Percentiles rank a stretch among this genome's conserved stretches.
Conservation (phyloP, 1,140 invertebrate genomes). For the Leptoteleia sp. region DNA sequence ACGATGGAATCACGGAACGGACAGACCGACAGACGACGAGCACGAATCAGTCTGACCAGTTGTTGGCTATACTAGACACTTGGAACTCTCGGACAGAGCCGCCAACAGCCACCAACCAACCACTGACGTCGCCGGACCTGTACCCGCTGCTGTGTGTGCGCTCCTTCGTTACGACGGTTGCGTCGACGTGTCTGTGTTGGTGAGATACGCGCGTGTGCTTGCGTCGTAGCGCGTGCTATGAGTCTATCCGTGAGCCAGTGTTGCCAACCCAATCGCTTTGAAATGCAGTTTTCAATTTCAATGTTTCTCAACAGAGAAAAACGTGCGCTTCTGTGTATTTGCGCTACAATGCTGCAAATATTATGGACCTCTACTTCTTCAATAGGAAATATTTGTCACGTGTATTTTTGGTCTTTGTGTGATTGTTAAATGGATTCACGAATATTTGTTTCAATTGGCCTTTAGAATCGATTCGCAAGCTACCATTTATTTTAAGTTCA, state of each 20-base stretch:
- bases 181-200: slow-evolving; percentile 4
- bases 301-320: no score
- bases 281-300: slow-evolving; percentile 8
- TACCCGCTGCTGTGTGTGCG: slow-evolving; percentile 10
- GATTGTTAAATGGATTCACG: no score
- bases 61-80: slow-evolving; percentile 47
- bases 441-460: no score
- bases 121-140: slow-evolving; percentile 29
- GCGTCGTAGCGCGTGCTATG: slow-evolving; percentile 6
- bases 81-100: slow-evolving; percentile 68
- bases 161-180: slow-evolving; percentile 2
- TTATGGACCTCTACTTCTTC: no score
- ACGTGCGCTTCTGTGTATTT: no score
- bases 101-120: slow-evolving; percentile 65
- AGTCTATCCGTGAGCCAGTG: background rate
- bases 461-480: no score
- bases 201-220: background rate
- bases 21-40: slow-evolving; percentile 70
- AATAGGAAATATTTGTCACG: no score
- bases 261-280: background rate
- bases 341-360: no score
- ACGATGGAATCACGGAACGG: slow-evolving; percentile 74
- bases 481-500: no score
- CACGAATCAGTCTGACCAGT: slow-evolving; percentile 72
- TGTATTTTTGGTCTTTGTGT: no score